These are phyloP conservation scores for Actinemys pallida DNA, from an alignment of 2,113 vertebrate genomes.

Conservation along the genomic window DNA sequence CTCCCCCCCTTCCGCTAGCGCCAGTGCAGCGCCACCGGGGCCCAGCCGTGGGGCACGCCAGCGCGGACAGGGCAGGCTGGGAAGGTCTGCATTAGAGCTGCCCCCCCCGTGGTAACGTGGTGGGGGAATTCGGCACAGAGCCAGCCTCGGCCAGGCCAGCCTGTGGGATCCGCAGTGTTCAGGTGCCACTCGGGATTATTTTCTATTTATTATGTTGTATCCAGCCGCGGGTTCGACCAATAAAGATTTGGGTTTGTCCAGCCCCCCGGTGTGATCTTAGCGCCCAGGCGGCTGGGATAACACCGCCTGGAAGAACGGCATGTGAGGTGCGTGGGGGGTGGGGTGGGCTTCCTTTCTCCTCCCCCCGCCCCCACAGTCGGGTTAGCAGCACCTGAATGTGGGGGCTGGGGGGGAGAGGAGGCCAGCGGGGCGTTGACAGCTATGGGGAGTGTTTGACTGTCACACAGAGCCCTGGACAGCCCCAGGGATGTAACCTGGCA, in stretches of 20 bases:
- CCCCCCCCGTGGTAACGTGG: no score
- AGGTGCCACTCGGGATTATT: not conserved
- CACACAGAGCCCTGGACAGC: no score
- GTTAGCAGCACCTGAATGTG: not conserved
- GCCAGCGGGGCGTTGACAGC: no score
- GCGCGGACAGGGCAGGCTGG: not conserved
- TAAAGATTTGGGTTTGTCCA: conserved; percentile 43
- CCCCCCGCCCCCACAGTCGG: no score
- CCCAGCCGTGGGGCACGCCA: not conserved
- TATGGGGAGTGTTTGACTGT: not conserved
- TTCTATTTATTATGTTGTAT: conserved; percentile 55
- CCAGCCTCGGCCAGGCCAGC: accelerated
- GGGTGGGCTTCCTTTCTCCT: no score
- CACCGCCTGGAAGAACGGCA: not conserved
- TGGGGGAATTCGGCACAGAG: not conserved
- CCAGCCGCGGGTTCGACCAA: not conserved
- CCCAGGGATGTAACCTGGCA: no score
- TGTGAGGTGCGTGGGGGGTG: no score
- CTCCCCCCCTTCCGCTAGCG: not conserved
- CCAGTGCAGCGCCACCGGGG: not conserved
- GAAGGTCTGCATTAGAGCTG: no score
- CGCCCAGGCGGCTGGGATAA: not conserved
- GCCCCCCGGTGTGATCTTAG: not conserved
- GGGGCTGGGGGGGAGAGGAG: no score
- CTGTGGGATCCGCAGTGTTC: not conserved